These are phyloP conservation scores for Phania funesta DNA, from an alignment of 2,888 invertebrate species.

Conservation along the genomic window DNA sequence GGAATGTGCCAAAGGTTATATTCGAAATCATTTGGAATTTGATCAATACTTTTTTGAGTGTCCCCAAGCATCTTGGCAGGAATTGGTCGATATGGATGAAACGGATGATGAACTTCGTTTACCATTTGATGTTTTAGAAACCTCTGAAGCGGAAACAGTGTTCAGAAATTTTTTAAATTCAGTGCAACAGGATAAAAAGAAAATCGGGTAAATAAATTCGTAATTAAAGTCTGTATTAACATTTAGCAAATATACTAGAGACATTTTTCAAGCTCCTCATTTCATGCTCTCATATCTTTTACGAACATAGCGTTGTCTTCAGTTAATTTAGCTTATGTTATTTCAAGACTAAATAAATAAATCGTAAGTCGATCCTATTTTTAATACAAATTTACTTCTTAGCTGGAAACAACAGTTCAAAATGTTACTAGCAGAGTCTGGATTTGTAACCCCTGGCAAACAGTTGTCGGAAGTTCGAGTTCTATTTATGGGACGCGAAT, in stretches of 20 bases:
- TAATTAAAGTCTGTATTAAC: neutral
- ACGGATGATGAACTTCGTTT: slow-evolving; percentile 87
- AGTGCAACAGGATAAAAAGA: slow-evolving; percentile 94
- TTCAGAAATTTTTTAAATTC: slow-evolving; percentile 95
- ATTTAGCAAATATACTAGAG: neutral
- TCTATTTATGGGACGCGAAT: slow-evolving; percentile 95
- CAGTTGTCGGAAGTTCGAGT: slow-evolving; percentile 93
- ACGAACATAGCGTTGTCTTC: no score
- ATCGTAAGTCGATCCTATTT: no score
- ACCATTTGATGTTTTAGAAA: slow-evolving; percentile 94
- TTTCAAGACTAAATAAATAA: neutral
- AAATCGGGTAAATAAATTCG: slow-evolving; percentile 87
- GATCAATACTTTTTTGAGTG: slow-evolving; percentile 94
- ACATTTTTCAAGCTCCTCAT: neutral
- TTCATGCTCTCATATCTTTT: no score
- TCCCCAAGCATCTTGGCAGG: slow-evolving; percentile 89
- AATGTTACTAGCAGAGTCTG: slow-evolving; percentile 94
- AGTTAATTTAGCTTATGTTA: neutral
- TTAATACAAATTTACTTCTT: neutral
- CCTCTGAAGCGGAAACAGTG: slow-evolving; percentile 94
- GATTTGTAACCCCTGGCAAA: slow-evolving; percentile 97
- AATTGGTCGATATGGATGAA: slow-evolving; percentile 84
- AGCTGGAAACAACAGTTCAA: slow-evolving; percentile 98
- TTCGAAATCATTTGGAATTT: slow-evolving; percentile 96
- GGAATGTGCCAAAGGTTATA: slow-evolving; percentile 91